Base-by-base conservation (phyloP, 2,888 invertebrate genomes). In the Thera britannica region DNA sequence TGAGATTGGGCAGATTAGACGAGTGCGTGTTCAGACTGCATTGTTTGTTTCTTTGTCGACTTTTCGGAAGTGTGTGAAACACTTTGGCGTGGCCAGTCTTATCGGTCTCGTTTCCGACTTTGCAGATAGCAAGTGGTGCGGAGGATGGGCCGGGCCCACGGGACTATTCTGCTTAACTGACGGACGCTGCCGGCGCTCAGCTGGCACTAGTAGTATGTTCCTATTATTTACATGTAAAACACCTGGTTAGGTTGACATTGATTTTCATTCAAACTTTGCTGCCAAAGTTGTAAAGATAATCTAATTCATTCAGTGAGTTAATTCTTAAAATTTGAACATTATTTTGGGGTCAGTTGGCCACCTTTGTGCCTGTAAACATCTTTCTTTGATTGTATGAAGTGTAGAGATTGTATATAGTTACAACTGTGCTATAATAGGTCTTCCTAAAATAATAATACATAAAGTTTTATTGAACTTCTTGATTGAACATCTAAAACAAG, bases 181-280 rank as follows among this genome's bases (percentile, higher is more conserved):
- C 93, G 85, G 93, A 92, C 92, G 85, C 83, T 82, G 92, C 92
- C 89, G 92, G 92, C 92, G 88, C 81, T 83, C 90, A 89, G 92
- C 93, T 93, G 93, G 92, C 92, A 83, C 85, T 85, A 89, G 88
- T 88, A 88, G 91, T 93, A 91, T 78, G 92, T 90, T 77, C 61
- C 44, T 58, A 68, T 60, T 63, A 58, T 3, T 59, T 58, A 9
- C 63, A 12, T 49, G 62, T 34, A 71, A 67, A 52, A 64, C 67
- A 71, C 62, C 67, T 70, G 54, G 38, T 34, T 52, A 70, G 52
- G 62, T 58, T 75, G 69, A 72, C 76, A 78, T 76, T 77, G 75
- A 77, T 76, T 78, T 66, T 62, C 59, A 66, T 61, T 71, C 68
- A 70, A 55, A 51, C 36, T 2, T 54, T 54, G 54, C 34, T 46